Evolutionary conservation across 2,888 invertebrate genomes (phyloP).

Genomic region (Cybosia mesomella): DNA sequence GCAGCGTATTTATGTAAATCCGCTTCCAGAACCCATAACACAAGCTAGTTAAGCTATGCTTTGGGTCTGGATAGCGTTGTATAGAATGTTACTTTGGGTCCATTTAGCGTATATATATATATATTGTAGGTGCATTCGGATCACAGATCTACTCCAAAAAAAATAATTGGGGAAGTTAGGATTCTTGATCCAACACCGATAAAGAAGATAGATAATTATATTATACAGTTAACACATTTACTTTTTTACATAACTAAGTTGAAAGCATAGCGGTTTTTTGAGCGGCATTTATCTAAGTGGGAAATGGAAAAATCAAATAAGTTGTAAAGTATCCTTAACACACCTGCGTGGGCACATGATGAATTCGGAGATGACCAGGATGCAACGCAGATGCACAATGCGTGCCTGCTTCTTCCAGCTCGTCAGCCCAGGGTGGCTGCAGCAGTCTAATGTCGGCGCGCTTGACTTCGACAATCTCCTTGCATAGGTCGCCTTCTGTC

Average conservation of each 20-base stretch:
- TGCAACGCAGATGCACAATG: constrained; percentile 70
- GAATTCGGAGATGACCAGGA: constrained; percentile 70
- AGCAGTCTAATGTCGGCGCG: constrained; percentile 96
- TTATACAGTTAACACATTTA: no score
- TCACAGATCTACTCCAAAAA: background rate
- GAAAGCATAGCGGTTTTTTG: background rate
- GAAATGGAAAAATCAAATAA: no score
- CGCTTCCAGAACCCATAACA: no score
- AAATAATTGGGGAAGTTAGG: background rate
- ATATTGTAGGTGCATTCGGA: background rate
- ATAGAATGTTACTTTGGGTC: no score
- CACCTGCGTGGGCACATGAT: constrained; percentile 73
- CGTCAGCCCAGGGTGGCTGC: constrained; percentile 98
- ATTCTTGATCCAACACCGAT: background rate
- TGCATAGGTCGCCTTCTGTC: constrained; percentile 79
- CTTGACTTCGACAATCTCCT: constrained; percentile 90
- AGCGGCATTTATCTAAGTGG: no score
- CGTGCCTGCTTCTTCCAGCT: constrained; percentile 91
- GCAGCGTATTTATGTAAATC: no score
- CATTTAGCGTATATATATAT: background rate
- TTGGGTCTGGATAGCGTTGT: no score
- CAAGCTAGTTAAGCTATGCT: no score
- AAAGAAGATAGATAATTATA: background rate
- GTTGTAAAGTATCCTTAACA: constrained; percentile 8
- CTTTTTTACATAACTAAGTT: no score